Conservation (phyloP, 2,888 invertebrate species). For the Cepaea hortensis region DNA sequence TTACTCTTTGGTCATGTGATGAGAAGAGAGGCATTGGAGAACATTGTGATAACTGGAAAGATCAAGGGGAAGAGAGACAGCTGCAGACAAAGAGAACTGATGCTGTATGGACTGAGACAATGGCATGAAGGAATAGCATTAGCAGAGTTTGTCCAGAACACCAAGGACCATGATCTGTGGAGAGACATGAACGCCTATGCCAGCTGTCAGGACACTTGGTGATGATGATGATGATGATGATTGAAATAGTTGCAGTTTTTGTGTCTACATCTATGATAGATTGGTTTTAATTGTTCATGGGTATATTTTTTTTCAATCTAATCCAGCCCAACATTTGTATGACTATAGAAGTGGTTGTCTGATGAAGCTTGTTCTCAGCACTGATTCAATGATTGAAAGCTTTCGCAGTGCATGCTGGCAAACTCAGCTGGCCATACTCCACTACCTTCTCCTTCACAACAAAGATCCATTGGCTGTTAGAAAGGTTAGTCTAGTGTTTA, state of each 20-base stretch:
- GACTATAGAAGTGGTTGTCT: constrained; percentile 58
- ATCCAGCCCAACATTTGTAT: constrained; percentile 51
- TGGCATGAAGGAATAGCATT: too few species aligned
- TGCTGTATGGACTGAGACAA: too few species aligned
- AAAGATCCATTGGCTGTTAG: constrained; percentile 86
- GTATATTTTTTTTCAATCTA: not conserved
- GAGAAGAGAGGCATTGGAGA: too few species aligned
- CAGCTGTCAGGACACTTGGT: too few species aligned
- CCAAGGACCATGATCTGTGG: too few species aligned
- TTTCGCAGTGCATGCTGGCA: constrained; percentile 63
- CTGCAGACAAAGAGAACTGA: too few species aligned
- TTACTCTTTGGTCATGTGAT: too few species aligned
- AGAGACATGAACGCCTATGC: too few species aligned
- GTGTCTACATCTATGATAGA: not conserved
- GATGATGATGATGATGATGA: too few species aligned
- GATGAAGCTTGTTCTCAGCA: constrained; percentile 60
- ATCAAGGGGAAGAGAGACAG: too few species aligned
- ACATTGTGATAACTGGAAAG: too few species aligned
- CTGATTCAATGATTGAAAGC: constrained; percentile 56
- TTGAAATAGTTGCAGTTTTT: not conserved
- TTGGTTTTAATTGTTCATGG: not conserved
- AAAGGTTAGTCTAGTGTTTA: constrained; percentile 78
- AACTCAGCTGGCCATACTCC: constrained; percentile 81
- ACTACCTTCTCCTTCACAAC: constrained; percentile 89
- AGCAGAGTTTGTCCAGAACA: too few species aligned